Base-by-base conservation (phyloP, 2,888 invertebrate species). In the Apotomis turbidana region DNA sequence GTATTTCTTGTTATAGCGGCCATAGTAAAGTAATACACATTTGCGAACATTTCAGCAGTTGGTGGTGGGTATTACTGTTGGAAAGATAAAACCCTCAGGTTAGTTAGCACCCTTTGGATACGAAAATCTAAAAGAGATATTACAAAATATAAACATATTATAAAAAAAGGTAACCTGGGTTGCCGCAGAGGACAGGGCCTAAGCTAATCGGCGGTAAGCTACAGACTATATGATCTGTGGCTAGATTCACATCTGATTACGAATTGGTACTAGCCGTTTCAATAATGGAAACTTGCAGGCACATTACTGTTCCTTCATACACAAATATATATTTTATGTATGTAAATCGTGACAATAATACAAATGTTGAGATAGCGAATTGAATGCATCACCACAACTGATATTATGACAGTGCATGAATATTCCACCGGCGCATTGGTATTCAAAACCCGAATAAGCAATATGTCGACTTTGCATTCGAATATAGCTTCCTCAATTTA, bases 371-470 rank as follows among this genome's bases (percentile, higher is more conserved):
- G 15, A 58, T 58, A 68, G 51, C 62, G 27, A 36, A 62, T 44
- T 62, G 57, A 52, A 71, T 68, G 71, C 71, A 59, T 59, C 59
- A 49, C 54, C 57, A 51, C 59, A 59, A 68, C 51, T 71, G 79
- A 81, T 79, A 77, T 76, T 74, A 78, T 74, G 73, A 75, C 71
- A 57, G 10, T 60, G 71, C 80, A 86, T 89, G 85, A 83, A 83
- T 86, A 89, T 88, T 85, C 87, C 36, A 66, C 54, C 70, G 58
- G 76, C 79, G 81, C 83, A 88, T 88, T 88, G 84, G 84, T 86
- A 88, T 89, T 87, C 86, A 76, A 83, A 84, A 85, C 84, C 78
- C 79, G 84, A 87, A 87, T 85, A 86, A 87, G 85, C 85, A 85
- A 85, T 86, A 83, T 75, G 79, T 80, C 80, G 79, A 73, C 80